Evolutionary conservation across 1,140 invertebrate species (phyloP).

Genomic region (Globodera ellingtonae): DNA sequence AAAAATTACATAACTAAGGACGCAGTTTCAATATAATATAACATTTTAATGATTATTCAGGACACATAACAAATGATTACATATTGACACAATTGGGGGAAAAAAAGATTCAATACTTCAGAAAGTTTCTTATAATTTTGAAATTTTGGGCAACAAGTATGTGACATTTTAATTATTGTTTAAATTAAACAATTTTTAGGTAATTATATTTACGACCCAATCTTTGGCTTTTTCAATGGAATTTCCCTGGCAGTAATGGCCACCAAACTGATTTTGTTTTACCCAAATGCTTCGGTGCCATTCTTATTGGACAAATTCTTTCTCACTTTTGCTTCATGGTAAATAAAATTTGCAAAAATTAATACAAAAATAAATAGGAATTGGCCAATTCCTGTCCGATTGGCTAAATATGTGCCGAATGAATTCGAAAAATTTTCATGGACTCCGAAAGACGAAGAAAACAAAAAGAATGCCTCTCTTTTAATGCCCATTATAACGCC

Average conservation of each 20-base stretch:
- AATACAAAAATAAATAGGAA: background rate
- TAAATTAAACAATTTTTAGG: background rate
- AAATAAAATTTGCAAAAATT: background rate
- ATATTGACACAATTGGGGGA: background rate
- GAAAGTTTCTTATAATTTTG: background rate
- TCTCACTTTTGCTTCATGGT: constrained; percentile 11
- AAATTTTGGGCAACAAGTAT: background rate
- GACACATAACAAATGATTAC: background rate
- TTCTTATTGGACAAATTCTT: constrained; percentile 20
- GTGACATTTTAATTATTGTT: background rate
- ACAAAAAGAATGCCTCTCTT: background rate
- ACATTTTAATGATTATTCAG: background rate
- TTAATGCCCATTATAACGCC: background rate
- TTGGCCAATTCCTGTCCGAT: background rate
- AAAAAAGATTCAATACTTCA: background rate
- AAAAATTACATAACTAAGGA: background rate
- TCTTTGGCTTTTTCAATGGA: constrained; percentile 7
- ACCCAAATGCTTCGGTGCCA: constrained; percentile 2
- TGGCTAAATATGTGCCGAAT: background rate
- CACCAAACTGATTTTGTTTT: constrained; percentile 4
- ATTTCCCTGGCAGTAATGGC: constrained; percentile 7
- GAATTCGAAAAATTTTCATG: background rate
- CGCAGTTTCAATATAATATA: no score
- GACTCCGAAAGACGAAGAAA: background rate
- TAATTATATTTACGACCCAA: constrained; percentile 9